These are phyloP conservation scores for Zelostemma sp. DNA, from an alignment of 1,140 invertebrate species.

Conservation along the genomic window DNA sequence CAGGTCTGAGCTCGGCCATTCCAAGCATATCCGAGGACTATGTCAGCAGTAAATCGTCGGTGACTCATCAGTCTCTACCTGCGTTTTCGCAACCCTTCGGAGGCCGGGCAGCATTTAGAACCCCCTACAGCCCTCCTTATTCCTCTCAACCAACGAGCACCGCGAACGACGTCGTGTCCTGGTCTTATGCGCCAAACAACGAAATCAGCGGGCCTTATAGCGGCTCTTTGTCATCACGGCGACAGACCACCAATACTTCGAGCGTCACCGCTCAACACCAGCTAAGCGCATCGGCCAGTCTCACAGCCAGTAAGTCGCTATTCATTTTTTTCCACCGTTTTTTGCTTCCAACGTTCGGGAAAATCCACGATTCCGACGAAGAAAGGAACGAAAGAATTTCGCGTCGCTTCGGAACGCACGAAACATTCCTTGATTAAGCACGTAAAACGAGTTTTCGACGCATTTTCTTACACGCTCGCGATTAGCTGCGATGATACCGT, in stretches of 20 bases:
- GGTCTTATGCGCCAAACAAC: constrained; percentile 46
- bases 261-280: constrained; percentile 48
- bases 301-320: constrained; percentile 56
- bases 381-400: too few relatives aligned
- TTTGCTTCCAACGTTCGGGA: neutral
- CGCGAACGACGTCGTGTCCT: constrained; percentile 35
- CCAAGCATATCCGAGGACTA: constrained; percentile 56
- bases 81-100: constrained; percentile 60
- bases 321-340: neutral
- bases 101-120: constrained; percentile 43
- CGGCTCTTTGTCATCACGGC: constrained; percentile 12
- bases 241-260: constrained; percentile 5
- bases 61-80: constrained; percentile 56
- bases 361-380: too few relatives aligned
- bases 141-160: constrained; percentile 45
- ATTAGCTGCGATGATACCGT: constrained; percentile 37
- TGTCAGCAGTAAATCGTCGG: constrained; percentile 50
- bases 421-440: too few relatives aligned
- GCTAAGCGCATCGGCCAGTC: constrained; percentile 54
- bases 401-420: too few relatives aligned
- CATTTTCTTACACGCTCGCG: constrained; percentile 50
- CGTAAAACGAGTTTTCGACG: constrained; percentile 21
- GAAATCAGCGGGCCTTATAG: constrained; percentile 37
- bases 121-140: constrained; percentile 55
- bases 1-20: constrained; percentile 36